These are phyloP conservation scores for Dysdera silvatica DNA, from an alignment of 1,140 invertebrate genomes.

Conservation along the genomic window DNA sequence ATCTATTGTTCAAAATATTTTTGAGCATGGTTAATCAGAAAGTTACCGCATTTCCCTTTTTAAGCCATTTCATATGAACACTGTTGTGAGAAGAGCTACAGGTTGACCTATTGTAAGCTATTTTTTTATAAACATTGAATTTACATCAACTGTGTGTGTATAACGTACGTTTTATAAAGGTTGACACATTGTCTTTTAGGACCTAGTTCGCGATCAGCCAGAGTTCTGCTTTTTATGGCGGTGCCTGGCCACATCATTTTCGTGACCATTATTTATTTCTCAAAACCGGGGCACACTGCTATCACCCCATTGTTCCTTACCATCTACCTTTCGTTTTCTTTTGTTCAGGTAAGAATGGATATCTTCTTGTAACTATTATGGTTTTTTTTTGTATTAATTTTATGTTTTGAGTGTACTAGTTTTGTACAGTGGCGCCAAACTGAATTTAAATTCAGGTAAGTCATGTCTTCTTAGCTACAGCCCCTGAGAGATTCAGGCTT, in stretches of 20 bases:
- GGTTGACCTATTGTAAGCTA: not conserved
- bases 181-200: conserved; percentile 19
- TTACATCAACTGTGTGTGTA: too few relatives aligned
- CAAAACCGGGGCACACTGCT: conserved; percentile 44
- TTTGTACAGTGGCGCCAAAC: too few relatives aligned
- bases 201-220: conserved; percentile 44
- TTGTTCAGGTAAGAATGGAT: conserved; percentile 46
- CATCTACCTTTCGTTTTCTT: conserved; percentile 46
- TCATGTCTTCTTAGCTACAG: too few relatives aligned
- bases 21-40: too few relatives aligned
- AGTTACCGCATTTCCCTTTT: too few relatives aligned
- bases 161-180: not conserved
- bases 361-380: not conserved
- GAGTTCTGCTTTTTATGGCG: conserved; percentile 56
- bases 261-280: conserved; percentile 47
- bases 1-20: too few relatives aligned
- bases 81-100: too few relatives aligned
- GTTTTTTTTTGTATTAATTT: not conserved
- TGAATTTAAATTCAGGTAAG: too few relatives aligned
- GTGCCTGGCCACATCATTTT: conserved; percentile 54
- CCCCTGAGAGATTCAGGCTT: too few relatives aligned
- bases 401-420: not conserved
- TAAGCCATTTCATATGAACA: too few relatives aligned
- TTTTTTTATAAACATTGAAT: not conserved
- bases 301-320: conserved; percentile 45